A percentile compares a stretch with the other conserved stretches of the same genome.
phyloP scores from a whole-genome alignment of 2,797 vertebrate species.

The Holocentrus rufus region DNA sequence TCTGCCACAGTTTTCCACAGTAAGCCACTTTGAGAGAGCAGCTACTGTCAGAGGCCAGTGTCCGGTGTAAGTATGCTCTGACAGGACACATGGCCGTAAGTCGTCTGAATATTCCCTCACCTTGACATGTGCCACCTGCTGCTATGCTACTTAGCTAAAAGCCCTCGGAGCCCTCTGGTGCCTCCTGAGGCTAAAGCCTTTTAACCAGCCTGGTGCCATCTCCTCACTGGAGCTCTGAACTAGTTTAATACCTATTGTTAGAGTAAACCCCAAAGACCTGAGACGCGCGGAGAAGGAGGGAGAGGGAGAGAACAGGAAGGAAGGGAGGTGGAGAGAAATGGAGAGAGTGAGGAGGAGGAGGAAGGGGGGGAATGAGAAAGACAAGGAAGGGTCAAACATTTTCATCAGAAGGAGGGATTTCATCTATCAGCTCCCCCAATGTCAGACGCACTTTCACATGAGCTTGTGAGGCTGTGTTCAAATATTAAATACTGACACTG shows the following conservation, averaged over 20 bases:
- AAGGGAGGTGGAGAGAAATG: slow-evolving; percentile 26
- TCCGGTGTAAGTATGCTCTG: background rate
- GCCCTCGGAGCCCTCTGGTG: slow-evolving; percentile 51
- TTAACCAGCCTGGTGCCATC: slow-evolving; percentile 65
- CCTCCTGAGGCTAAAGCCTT: slow-evolving; percentile 67
- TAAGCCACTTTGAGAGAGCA: background rate
- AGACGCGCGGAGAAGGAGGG: slow-evolving; percentile 53
- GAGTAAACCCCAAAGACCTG: slow-evolving; percentile 71
- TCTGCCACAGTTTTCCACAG: background rate
- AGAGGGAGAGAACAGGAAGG: slow-evolving; percentile 29
- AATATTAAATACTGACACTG: slow-evolving; percentile 11
- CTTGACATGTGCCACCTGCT: slow-evolving; percentile 63
- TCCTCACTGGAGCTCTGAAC: slow-evolving; percentile 76
- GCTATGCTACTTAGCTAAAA: slow-evolving; percentile 65
- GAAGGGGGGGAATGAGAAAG: slow-evolving; percentile 22
- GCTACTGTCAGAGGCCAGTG: background rate
- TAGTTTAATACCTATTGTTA: slow-evolving; percentile 84
- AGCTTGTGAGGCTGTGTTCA: slow-evolving; percentile 1
- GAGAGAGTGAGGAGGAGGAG: background rate
- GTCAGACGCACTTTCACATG: background rate
- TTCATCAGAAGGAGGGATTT: slow-evolving; percentile 11
- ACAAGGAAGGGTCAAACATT: slow-evolving; percentile 36
- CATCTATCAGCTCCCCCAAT: slow-evolving; percentile 13
- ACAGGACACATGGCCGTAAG: background rate
- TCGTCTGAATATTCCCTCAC: slow-evolving; percentile 33